These are phyloP conservation scores for Neopipo cinnamomea DNA, from an alignment of 2,113 vertebrate genomes.

Conservation along the genomic window DNA sequence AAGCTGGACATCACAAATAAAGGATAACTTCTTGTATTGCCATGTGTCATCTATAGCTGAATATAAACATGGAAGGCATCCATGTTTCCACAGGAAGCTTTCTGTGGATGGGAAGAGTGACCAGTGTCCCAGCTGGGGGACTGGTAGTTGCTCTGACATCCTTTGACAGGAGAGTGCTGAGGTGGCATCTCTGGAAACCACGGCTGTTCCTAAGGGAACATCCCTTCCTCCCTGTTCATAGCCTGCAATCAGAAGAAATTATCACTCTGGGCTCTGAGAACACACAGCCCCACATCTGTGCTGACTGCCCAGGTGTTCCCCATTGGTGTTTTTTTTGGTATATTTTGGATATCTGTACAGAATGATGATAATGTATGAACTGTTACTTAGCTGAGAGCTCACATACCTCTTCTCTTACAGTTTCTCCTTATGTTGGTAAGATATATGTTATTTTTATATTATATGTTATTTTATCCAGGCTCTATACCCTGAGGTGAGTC, in stretches of 20 bases:
- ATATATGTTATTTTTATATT: background rate
- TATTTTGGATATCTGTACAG: background rate
- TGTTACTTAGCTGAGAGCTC: background rate
- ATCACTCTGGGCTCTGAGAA: background rate
- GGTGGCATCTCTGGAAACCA: background rate
- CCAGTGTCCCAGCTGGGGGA: background rate
- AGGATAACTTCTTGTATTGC: background rate
- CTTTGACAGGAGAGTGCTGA: background rate
- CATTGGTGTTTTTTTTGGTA: too few species aligned
- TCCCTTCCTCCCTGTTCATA: background rate
- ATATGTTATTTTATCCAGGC: background rate
- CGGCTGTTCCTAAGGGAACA: accelerated
- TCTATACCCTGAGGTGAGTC: background rate
- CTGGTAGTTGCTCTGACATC: background rate
- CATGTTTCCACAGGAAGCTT: background rate
- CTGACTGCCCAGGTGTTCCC: background rate
- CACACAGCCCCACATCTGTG: accelerated
- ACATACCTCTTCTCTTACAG: background rate
- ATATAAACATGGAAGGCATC: accelerated
- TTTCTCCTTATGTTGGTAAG: background rate
- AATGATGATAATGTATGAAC: background rate
- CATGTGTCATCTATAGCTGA: background rate
- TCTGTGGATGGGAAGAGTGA: background rate
- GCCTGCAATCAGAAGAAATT: background rate
- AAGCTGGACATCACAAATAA: background rate